phyloP scores from a whole-genome alignment of 2,888 invertebrate genomes.

The Stenotaenia linearis region DNA sequence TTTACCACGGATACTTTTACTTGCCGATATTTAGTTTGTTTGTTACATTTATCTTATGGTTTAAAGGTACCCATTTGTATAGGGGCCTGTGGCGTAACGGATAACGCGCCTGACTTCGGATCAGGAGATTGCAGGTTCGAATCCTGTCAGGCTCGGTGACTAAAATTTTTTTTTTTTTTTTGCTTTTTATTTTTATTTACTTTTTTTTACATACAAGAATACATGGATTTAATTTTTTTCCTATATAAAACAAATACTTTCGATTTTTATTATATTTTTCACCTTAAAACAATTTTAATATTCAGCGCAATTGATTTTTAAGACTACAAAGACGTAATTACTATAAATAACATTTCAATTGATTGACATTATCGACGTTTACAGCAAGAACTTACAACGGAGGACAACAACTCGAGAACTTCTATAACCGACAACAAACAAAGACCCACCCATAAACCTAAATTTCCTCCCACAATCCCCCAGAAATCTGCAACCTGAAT shows the following conservation, averaged over 20 bases:
- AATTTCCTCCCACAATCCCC: constrained; percentile 27
- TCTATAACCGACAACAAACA: constrained; percentile 14
- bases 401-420: neutral
- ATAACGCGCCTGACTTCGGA: neutral
- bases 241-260: too few species aligned
- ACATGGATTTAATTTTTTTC: too few species aligned
- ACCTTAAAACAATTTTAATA: too few species aligned
- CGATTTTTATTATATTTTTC: too few species aligned
- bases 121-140: neutral
- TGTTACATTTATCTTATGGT: too few species aligned
- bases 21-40: too few species aligned
- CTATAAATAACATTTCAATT: too few species aligned
- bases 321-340: too few species aligned
- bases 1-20: too few species aligned
- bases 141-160: neutral
- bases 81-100: neutral
- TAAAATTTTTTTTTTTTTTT: neutral
- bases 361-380: neutral
- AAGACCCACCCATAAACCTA: constrained; percentile 18
- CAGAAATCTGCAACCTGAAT: constrained; percentile 24
- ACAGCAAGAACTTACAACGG: neutral
- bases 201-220: too few species aligned
- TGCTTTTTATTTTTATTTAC: too few species aligned
- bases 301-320: too few species aligned
- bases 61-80: neutral